Evolutionary conservation across 2,888 invertebrate genomes (phyloP).

Genomic region (Dicyrtoma fusca): DNA sequence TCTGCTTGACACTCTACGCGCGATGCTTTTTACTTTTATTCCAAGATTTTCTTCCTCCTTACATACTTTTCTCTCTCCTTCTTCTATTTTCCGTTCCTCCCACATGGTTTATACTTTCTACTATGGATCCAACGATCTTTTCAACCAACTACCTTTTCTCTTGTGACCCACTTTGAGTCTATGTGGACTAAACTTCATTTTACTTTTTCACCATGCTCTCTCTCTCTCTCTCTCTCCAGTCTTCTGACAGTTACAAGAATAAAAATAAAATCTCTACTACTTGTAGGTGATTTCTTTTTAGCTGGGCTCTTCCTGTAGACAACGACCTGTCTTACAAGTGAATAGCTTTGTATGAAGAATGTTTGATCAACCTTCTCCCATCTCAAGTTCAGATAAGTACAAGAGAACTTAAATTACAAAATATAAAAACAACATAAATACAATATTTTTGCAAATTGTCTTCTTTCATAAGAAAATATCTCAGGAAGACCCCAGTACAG

Average conservation of each 20-base stretch:
- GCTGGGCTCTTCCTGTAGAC: background rate
- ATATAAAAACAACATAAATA: too few relatives aligned
- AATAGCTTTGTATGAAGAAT: background rate
- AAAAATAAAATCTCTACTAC: too few relatives aligned
- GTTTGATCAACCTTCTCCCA: background rate
- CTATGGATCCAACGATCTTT: slow-evolving; percentile 3
- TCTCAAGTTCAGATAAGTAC: background rate
- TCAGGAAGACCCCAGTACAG: too few relatives aligned
- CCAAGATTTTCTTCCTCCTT: background rate
- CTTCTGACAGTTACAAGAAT: slow-evolving; percentile 6
- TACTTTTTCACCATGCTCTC: background rate
- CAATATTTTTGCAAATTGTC: too few relatives aligned
- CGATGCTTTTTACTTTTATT: background rate
- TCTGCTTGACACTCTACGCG: too few relatives aligned
- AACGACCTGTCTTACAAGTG: background rate
- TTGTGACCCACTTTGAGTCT: slow-evolving; percentile 27
- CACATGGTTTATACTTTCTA: slow-evolving; percentile 23
- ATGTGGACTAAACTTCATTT: slow-evolving; percentile 13
- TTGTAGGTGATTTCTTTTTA: background rate
- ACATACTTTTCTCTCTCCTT: background rate
- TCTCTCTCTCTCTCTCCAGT: slow-evolving; percentile 12
- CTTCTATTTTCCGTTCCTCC: background rate
- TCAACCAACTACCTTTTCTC: slow-evolving; percentile 12
- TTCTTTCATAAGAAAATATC: too few relatives aligned
- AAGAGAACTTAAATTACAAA: too few relatives aligned